Conservation (phyloP, 92 coral and sea anemone genomes). For the Nematostella vectensis region DNA sequence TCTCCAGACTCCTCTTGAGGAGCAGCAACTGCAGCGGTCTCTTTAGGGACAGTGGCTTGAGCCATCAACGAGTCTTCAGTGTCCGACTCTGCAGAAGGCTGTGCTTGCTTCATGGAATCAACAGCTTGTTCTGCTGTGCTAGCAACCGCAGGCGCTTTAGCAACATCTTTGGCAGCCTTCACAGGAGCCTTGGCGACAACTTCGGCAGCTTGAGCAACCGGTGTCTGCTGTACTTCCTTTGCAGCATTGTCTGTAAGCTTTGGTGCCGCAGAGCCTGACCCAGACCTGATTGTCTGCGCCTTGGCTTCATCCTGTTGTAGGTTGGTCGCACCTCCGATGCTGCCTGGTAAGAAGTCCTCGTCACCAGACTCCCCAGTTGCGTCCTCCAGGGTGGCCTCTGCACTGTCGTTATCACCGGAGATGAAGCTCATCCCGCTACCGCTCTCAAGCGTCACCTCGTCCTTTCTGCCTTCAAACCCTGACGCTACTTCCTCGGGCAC, state of each 20-base stretch:
- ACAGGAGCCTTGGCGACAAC: background rate
- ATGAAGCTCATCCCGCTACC: slow-evolving; percentile 62
- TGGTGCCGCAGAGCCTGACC: slow-evolving; percentile 17
- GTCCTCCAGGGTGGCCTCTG: slow-evolving; percentile 17
- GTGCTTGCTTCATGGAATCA: background rate
- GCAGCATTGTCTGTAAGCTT: background rate
- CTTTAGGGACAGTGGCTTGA: background rate
- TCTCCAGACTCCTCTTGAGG: background rate
- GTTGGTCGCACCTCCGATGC: slow-evolving; percentile 57
- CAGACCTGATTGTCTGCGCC: slow-evolving; percentile 14
- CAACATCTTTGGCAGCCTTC: background rate
- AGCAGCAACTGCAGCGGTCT: background rate
- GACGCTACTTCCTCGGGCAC: slow-evolving; percentile 26
- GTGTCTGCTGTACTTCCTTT: background rate
- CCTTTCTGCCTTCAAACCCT: slow-evolving; percentile 34
- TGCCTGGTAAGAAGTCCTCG: slow-evolving; percentile 72
- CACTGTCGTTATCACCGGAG: slow-evolving; percentile 48
- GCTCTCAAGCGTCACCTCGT: slow-evolving; percentile 53
- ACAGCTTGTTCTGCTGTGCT: background rate
- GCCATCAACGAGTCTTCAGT: background rate
- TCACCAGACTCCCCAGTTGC: slow-evolving; percentile 49
- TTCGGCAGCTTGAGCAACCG: background rate
- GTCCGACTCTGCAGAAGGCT: slow-evolving; percentile 1
- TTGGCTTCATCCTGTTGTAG: slow-evolving; percentile 45
- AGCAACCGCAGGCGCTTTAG: background rate